These are phyloP conservation scores for Papilio demoleus DNA, from an alignment of 2,888 invertebrate species.

Conservation along the genomic window DNA sequence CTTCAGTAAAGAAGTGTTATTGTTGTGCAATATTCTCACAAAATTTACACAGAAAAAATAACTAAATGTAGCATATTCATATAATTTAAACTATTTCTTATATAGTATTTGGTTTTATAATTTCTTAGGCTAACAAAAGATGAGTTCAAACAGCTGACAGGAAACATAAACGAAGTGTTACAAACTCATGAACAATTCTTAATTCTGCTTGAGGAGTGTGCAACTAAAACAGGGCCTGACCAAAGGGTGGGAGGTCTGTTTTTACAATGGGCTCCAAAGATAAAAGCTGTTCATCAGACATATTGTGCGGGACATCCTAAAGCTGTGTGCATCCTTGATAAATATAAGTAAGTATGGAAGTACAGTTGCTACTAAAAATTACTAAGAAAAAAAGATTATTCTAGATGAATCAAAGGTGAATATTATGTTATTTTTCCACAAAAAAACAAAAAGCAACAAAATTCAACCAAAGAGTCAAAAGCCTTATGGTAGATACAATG, in stretches of 20 bases:
- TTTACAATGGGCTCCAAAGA: conserved; percentile 90
- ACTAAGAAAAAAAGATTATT: too few relatives aligned
- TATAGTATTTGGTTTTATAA: neutral
- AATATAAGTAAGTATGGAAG: conserved; percentile 94
- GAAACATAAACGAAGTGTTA: conserved; percentile 94
- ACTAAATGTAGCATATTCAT: too few relatives aligned
- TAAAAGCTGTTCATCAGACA: conserved; percentile 92
- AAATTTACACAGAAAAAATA: too few relatives aligned
- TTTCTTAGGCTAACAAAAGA: conserved; percentile 88
- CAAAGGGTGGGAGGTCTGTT: conserved; percentile 97
- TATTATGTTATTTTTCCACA: too few relatives aligned
- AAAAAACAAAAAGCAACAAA: too few relatives aligned
- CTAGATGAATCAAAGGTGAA: too few relatives aligned
- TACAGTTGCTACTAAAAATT: too few relatives aligned
- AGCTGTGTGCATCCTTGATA: conserved; percentile 96
- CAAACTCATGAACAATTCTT: conserved; percentile 93
- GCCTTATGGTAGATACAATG: too few relatives aligned
- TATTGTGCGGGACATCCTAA: conserved; percentile 98
- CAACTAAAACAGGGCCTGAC: conserved; percentile 87
- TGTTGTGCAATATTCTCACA: too few relatives aligned
- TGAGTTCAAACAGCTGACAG: conserved; percentile 93
- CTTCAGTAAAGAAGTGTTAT: too few relatives aligned
- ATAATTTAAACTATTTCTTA: too few relatives aligned
- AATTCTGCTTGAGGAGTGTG: conserved; percentile 90
- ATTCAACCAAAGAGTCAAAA: too few relatives aligned